A percentile compares a stretch with the other conserved stretches of the same genome.
Conservation (phyloP, 2,888 invertebrate genomes). For the Encarsia formosa region DNA sequence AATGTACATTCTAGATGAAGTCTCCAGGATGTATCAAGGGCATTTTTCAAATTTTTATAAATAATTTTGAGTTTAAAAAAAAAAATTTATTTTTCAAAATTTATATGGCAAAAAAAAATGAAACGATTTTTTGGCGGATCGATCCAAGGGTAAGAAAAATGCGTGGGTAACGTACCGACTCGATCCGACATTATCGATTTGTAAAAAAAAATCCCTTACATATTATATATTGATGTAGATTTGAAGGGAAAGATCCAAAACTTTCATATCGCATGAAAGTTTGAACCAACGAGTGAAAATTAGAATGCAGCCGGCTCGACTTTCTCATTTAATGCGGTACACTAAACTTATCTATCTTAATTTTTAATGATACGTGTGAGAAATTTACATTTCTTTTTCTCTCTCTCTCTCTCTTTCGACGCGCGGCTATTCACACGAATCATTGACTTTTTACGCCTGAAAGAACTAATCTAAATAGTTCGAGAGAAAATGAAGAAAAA, state of each 20-base stretch:
- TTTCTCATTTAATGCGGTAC: constrained; percentile 6
- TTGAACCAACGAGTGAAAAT: constrained; percentile 16
- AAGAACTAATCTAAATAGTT: too few species aligned
- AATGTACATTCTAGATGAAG: too few species aligned
- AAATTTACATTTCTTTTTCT: constrained; percentile 1
- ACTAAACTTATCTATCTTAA: neutral
- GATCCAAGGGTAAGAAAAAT: too few species aligned
- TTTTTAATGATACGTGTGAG: neutral
- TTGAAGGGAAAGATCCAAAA: neutral
- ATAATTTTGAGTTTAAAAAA: too few species aligned
- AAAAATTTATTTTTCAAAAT: too few species aligned
- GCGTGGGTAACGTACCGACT: constrained; percentile 15
- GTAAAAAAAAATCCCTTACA: too few species aligned
- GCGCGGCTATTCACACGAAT: neutral
- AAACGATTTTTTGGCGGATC: too few species aligned
- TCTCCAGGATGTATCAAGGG: too few species aligned
- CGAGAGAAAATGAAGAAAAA: too few species aligned
- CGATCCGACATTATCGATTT: constrained; percentile 14
- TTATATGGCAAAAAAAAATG: too few species aligned
- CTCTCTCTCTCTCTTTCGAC: too few species aligned
- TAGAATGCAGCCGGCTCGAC: constrained; percentile 14
- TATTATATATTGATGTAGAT: neutral
- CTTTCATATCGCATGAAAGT: constrained; percentile 19
- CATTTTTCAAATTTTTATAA: too few species aligned
- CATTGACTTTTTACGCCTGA: neutral